Conservation (phyloP, 53 echinoderm and acorn worm genomes). For the Holothuria scabra region DNA sequence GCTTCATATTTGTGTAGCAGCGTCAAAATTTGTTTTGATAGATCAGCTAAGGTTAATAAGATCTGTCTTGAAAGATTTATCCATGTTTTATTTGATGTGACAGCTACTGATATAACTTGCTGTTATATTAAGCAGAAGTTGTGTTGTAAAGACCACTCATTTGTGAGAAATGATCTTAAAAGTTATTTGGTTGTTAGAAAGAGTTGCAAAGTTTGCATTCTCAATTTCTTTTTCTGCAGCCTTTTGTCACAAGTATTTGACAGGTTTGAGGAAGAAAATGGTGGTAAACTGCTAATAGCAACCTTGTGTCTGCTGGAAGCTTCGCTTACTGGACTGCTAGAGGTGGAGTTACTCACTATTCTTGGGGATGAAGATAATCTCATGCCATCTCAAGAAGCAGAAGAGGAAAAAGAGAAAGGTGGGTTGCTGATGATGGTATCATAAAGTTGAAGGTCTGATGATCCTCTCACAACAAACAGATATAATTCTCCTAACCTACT, state of each 20-base stretch:
- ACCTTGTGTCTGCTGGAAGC: slow-evolving; percentile 87
- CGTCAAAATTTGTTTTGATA: too few relatives aligned
- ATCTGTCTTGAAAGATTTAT: too few relatives aligned
- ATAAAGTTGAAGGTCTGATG: too few relatives aligned
- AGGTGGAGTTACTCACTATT: slow-evolving; percentile 79
- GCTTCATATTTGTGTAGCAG: too few relatives aligned
- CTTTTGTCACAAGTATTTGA: slow-evolving; percentile 79
- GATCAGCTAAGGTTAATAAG: too few relatives aligned
- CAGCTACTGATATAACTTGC: too few relatives aligned
- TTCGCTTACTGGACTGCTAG: slow-evolving; percentile 79
- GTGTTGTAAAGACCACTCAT: too few relatives aligned
- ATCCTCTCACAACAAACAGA: too few relatives aligned
- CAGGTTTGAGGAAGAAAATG: slow-evolving; percentile 96
- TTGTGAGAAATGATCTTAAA: too few relatives aligned
- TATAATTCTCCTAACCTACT: too few relatives aligned
- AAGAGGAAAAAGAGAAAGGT: slow-evolving; percentile 53
- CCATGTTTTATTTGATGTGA: too few relatives aligned
- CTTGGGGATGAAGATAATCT: slow-evolving; percentile 82
- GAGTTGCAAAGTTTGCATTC: not conserved
- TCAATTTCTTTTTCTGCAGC: slow-evolving; percentile 39
- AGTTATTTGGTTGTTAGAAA: not conserved
- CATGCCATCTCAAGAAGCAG: slow-evolving; percentile 59
- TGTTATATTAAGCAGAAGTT: too few relatives aligned
- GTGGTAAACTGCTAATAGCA: slow-evolving; percentile 75
- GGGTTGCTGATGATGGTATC: not conserved